These are phyloP conservation scores for Spodoptera littoralis DNA, from an alignment of 2,888 invertebrate species.

Conservation along the genomic window DNA sequence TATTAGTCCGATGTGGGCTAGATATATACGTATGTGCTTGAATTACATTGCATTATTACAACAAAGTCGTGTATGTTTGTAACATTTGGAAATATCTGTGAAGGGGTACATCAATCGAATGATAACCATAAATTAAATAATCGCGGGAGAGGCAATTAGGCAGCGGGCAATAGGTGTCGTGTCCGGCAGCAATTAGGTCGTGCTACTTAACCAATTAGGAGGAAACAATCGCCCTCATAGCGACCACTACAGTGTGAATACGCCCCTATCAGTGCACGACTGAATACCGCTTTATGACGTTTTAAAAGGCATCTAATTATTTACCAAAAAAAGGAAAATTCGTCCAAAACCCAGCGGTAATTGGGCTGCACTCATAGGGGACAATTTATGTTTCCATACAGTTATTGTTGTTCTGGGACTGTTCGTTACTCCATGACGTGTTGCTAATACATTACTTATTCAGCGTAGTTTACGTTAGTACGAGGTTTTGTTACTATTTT, in stretches of 20 bases:
- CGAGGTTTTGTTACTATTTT: slow-evolving; percentile 70
- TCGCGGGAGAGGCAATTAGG: slow-evolving; percentile 52
- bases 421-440: slow-evolving; percentile 68
- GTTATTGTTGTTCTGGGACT: slow-evolving; percentile 82
- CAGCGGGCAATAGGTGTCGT: slow-evolving; percentile 71
- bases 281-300: slow-evolving; percentile 84
- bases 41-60: too few species aligned
- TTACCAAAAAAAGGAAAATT: slow-evolving; percentile 78
- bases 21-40: too few species aligned
- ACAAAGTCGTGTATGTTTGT: background rate
- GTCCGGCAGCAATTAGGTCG: slow-evolving; percentile 81
- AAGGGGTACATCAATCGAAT: slow-evolving; percentile 30
- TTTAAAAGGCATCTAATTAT: slow-evolving; percentile 85
- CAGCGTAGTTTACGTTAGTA: slow-evolving; percentile 69
- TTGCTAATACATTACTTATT: slow-evolving; percentile 78
- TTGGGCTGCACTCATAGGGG: slow-evolving; percentile 80
- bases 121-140: slow-evolving; percentile 52
- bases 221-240: slow-evolving; percentile 87
- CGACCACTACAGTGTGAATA: slow-evolving; percentile 77
- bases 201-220: slow-evolving; percentile 87
- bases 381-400: slow-evolving; percentile 80
- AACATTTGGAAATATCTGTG: background rate
- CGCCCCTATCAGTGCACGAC: slow-evolving; percentile 86
- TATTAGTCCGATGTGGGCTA: too few species aligned
- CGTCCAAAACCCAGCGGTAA: slow-evolving; percentile 62